Evolutionary conservation across 2,888 invertebrate genomes (phyloP).

Genomic region (Chloroclystis v-ata): DNA sequence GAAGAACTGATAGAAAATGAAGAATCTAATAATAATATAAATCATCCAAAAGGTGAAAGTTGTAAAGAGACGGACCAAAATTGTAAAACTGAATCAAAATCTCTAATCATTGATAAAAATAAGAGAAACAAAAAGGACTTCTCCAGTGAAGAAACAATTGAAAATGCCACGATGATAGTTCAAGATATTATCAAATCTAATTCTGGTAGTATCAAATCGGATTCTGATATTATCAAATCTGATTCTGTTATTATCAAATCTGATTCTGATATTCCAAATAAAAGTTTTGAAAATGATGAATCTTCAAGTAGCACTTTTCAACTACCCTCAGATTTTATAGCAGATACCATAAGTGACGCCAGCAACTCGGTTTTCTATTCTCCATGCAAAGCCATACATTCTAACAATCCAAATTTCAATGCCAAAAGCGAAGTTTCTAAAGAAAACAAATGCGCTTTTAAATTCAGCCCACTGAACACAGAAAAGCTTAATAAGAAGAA

Average conservation of each 20-base stretch:
- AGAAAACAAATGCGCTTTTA: conserved; percentile 39
- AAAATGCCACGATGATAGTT: no score
- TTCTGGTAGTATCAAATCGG: no score
- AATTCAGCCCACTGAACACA: conserved; percentile 47
- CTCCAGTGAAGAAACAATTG: no score
- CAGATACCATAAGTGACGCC: conserved; percentile 31
- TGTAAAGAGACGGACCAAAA: not conserved
- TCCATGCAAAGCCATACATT: conserved; percentile 45
- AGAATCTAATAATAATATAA: not conserved
- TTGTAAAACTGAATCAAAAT: not conserved
- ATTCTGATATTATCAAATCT: no score
- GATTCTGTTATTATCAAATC: no score
- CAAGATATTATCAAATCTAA: no score
- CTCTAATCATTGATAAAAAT: not conserved
- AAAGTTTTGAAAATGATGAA: no score
- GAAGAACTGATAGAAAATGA: not conserved
- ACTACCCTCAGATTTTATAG: conserved; percentile 38
- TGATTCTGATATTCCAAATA: no score
- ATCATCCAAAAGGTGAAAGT: not conserved
- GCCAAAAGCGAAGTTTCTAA: conserved; percentile 48
- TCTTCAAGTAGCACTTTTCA: conserved; percentile 29
- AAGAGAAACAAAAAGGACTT: no score
- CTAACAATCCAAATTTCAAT: not conserved
- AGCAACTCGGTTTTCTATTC: conserved; percentile 33
- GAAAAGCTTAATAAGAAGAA: conserved; percentile 35